Conservation (phyloP, 2,113 vertebrate species). For the Dendrocopos noguchii region DNA sequence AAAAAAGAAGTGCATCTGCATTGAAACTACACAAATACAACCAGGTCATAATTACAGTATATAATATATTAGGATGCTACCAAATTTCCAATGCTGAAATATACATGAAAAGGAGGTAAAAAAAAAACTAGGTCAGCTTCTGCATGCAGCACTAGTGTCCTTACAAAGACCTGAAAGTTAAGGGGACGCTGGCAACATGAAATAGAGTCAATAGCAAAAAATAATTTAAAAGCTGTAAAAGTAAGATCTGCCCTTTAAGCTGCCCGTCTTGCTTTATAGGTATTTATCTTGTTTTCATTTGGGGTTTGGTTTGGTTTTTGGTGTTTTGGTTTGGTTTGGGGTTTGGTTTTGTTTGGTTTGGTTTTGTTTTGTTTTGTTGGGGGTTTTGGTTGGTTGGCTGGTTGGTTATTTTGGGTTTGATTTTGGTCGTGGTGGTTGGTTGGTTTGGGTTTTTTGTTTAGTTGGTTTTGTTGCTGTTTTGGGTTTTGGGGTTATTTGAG, state of each 20-base stretch:
- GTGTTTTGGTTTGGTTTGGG: too few species aligned
- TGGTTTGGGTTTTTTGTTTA: too few species aligned
- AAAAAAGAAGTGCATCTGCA: constrained; percentile 40
- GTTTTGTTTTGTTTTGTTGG: too few species aligned
- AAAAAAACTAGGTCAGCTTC: not conserved
- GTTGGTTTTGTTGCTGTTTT: too few species aligned
- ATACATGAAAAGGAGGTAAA: constrained; percentile 29
- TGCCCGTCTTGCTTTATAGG: not conserved
- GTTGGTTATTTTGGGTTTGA: too few species aligned
- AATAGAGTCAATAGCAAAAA: not conserved
- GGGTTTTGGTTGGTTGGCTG: too few species aligned
- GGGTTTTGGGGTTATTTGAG: too few species aligned
- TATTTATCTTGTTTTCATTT: not conserved
- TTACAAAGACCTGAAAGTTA: constrained; percentile 21
- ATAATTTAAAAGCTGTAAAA: not conserved
- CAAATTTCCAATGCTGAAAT: constrained; percentile 21
- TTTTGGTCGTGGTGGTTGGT: too few species aligned
- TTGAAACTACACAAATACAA: constrained; percentile 61
- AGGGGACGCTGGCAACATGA: not conserved
- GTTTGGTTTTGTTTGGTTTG: too few species aligned
- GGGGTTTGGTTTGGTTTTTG: too few species aligned
- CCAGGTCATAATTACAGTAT: constrained; percentile 10
- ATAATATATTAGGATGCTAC: not conserved
- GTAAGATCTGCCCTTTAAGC: not conserved
- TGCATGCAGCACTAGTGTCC: constrained; percentile 1